Evolutionary conservation across 1,140 invertebrate genomes (phyloP).

Genomic region (Ceratoteleas bidentatus): DNA sequence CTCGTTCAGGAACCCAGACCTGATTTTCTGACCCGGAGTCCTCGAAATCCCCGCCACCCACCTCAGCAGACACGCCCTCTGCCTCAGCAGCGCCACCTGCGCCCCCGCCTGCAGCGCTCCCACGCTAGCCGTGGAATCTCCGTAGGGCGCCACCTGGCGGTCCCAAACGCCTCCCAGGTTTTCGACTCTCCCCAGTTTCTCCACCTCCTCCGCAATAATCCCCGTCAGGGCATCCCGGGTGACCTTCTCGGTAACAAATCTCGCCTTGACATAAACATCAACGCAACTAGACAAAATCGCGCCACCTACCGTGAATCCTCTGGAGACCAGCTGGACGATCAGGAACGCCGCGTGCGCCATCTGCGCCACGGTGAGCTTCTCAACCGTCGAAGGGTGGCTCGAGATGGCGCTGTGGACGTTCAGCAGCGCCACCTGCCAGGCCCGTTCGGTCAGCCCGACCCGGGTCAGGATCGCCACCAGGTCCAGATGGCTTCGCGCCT

Average conservation of each 20-base stretch:
- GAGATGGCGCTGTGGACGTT: slow-evolving; percentile 81
- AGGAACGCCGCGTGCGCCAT: slow-evolving; percentile 85
- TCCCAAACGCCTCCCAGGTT: slow-evolving; percentile 31
- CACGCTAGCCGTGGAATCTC: slow-evolving; percentile 67
- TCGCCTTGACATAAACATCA: slow-evolving; percentile 87
- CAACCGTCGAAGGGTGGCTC: slow-evolving; percentile 78
- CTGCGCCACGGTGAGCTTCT: slow-evolving; percentile 83
- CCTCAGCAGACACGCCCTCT: slow-evolving; percentile 73
- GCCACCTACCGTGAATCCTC: slow-evolving; percentile 82
- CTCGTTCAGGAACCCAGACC: slow-evolving; percentile 68
- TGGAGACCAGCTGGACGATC: slow-evolving; percentile 84
- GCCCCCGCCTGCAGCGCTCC: slow-evolving; percentile 72
- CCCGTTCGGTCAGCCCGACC: slow-evolving; percentile 79
- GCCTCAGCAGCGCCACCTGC: slow-evolving; percentile 69
- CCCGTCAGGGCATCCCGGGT: slow-evolving; percentile 68
- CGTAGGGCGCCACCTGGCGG: slow-evolving; percentile 40
- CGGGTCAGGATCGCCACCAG: no score
- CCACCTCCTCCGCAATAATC: slow-evolving; percentile 68
- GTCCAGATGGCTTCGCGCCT: no score
- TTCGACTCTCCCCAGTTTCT: background rate
- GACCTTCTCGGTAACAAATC: slow-evolving; percentile 74
- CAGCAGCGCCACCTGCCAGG: slow-evolving; percentile 80
- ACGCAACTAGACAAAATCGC: slow-evolving; percentile 83
- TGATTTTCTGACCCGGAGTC: background rate
- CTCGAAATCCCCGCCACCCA: slow-evolving; percentile 42